Evolutionary conservation across 2,797 vertebrate genomes (phyloP), one percentile per base, ranked within the genome.

Genomic region (Carduelis carduelis): DNA sequence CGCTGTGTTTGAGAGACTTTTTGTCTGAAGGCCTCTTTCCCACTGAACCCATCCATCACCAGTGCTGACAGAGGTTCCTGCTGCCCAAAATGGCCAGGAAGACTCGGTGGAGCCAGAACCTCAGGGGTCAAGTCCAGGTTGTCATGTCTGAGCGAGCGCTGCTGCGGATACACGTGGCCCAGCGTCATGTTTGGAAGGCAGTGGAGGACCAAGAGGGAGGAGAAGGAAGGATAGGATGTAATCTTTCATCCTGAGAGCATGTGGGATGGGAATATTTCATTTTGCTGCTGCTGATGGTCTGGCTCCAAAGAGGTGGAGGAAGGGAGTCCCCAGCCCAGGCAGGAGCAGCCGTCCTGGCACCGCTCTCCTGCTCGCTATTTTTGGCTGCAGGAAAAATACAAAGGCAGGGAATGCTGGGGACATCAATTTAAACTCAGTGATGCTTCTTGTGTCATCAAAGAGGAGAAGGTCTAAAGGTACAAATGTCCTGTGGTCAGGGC

Each of bases 71-170:
- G 93, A 96, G 85, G 95, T 97, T 97, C 95, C 96, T 96, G 96
- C 94, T 96, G 94, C 98, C 98, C 91, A 43, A 97, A 97, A 91
- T 28, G 81, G 93, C 96, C 98, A 98, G 97, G 98, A 98, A 98
- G 98, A 98, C 98, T 98, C 57, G 1, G 90, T 95, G 98, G 98
- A 98, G 98, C 98, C 98, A 98, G 98, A 97, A 98, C 98, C 97
- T 89, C 98, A 97, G 98, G 97, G 98, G 98, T 98, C 98, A 98
- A 99, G 98, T 98, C 98, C 98, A 98, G 98, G 98, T 97, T 98
- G 98, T 97, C 91, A 81, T 96, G 97, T 97, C 97, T 98, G 96
- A 97, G 90, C 0, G 0, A 95, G 68, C 0, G 2, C 81, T 86
- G 87, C 79, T 94, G 74, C 80, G 96, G 93, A 94, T 94, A 88